These are phyloP conservation scores for Boleophthalmus pectinirostris DNA, from an alignment of 2,113 vertebrate genomes.

Conservation along the genomic window DNA sequence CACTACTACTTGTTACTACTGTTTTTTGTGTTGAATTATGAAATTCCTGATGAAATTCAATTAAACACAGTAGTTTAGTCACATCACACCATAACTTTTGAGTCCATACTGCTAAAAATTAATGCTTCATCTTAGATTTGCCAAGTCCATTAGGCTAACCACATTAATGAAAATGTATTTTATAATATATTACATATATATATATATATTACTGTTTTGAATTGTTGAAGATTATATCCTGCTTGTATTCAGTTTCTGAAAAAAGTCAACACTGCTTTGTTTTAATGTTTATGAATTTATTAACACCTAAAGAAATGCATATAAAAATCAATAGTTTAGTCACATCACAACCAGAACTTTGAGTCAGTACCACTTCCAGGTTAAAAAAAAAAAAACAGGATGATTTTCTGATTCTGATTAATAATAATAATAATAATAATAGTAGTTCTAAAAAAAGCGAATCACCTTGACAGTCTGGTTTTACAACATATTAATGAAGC, in stretches of 20 bases:
- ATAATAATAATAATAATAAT: no score
- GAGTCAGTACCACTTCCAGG: not conserved
- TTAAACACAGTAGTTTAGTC: not conserved
- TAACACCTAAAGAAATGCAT: not conserved
- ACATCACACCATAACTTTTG: not conserved
- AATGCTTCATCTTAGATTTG: no score
- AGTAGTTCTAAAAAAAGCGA: not conserved
- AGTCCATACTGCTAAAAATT: not conserved
- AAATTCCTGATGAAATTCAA: no score
- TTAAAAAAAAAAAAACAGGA: not conserved
- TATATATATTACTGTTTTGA: no score
- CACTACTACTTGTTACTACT: conserved; percentile 1
- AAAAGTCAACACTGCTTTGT: not conserved
- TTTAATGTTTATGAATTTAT: conserved; percentile 4
- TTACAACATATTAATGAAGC: not conserved
- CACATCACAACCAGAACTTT: not conserved
- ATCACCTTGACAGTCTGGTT: not conserved
- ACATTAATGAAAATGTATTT: no score
- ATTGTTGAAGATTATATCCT: no score
- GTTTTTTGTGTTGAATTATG: not conserved
- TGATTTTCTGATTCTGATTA: not conserved
- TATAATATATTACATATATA: no score
- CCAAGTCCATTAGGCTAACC: no score
- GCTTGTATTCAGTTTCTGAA: no score
- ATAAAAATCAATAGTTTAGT: not conserved